Base-by-base conservation (phyloP, 2,113 vertebrate genomes). In the Melanotaenia duboulayi region DNA sequence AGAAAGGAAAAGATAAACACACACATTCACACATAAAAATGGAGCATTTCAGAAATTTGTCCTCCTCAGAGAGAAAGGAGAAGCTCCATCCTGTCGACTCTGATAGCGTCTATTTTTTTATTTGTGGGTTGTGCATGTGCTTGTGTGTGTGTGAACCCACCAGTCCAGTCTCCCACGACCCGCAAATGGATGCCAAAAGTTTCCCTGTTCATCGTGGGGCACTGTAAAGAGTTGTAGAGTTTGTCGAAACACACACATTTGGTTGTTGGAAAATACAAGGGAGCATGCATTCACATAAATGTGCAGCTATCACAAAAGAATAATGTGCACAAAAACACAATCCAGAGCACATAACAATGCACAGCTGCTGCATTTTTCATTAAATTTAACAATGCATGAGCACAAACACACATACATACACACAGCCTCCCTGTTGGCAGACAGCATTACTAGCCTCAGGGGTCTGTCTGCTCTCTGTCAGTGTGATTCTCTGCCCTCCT, bases 91-190 rank as follows among this genome's bases (percentile, higher is more conserved):
- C 64, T 49, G 61, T 56, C 42, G 32, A 44, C 39, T 74, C 25
- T 64, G 51, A 76, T 57, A 76, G 3, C 50, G 37, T 42, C 39
- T 7, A 35, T 52, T 1, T 25, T 11, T 71, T 23, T 54, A 37
- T 64, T n/a, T 70, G 14, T 56, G 44, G 63, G 4, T 69, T 71
- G 16, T 40, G 22, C 37, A 24, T 17, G 16, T 51, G 22, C 51
- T 50, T 44, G 20, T 67, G 14, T 62, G 14, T 62, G 11, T 61
- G 58, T 50, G 52, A 32, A 94, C 96, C 87, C 94, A 99, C 98
- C 95, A 90, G 98, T 99, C 98, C 98, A 99, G 91, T 99, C 98
- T 94, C 98, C 97, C 74, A 99, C 94, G 60, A 98, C 93, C 88
- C 98, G 94, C 78, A 99, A 89, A 89, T 99, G 98, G 81, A 99